Evolutionary conservation across 1,140 invertebrate genomes (phyloP), one percentile per base, ranked within the genome.

Genomic region (Pseudomyrmex gracilis): DNA sequence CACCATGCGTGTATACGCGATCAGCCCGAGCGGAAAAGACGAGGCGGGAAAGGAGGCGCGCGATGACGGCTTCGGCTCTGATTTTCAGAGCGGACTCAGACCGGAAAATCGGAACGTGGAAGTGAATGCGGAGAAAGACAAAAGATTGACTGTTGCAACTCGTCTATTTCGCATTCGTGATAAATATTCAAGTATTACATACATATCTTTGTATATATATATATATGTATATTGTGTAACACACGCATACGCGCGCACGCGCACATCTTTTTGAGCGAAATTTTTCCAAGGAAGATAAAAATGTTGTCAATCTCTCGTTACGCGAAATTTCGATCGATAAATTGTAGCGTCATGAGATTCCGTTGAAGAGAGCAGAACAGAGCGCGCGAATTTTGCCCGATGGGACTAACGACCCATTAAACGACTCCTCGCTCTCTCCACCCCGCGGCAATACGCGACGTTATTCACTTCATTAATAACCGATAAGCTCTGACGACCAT

Each of bases 381-480:
- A 55, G 17, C 57, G 22, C 82, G 82, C 82, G 86, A 68, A 22
- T 82, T 84, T 84, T 55, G 57, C 80, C 45, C 45, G 5, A 34
- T 34, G 34, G 43, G 82, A 80, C 67, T 87, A 89, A 90, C 85
- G 85, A 90, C 57, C 80, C 88, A 89, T 89, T 87, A 87, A 89
- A 82, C 74, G 76, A 17, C 45, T 63, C n/a, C 2, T 2, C 53
- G 17, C 43, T 53, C 61, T 51, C 34, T 17, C 51, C 57, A 55
- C 43, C 70, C 51, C 45, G 9, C 43, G 53, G 2, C 68, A 68
- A 89, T 83, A 78, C 78, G 80, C 87, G 66, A 80, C 84, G 55
- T 88, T 89, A 84, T 60, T 68, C 87, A 84, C 74, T 89, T 89
- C 83, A 83, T 87, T 87, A 87, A 86, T 83, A 87, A 86, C 87